Conservation (phyloP, 2,113 vertebrate genomes). For the Thamnaconus septentrionalis region DNA sequence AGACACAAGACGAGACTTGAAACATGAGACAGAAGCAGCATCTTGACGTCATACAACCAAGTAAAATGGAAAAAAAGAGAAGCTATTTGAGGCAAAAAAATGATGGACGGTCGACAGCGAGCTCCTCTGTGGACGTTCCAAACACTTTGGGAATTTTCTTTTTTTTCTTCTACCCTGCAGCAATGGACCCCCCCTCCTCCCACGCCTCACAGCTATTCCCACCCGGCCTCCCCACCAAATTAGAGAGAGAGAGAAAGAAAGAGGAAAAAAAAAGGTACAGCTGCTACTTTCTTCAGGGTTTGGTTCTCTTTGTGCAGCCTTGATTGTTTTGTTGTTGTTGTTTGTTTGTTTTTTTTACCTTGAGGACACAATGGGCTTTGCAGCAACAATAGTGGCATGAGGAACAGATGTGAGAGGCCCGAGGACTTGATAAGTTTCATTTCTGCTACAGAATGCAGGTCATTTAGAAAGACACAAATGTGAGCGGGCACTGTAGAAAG, state of each 20-base stretch:
- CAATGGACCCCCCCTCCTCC: constrained; percentile 47
- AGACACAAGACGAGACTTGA: constrained; percentile 36
- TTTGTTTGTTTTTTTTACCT: constrained; percentile 44
- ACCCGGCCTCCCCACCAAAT: constrained; percentile 37
- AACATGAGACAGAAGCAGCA: constrained; percentile 55
- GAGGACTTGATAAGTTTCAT: constrained; percentile 65
- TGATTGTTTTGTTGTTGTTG: background rate
- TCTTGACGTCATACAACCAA: constrained; percentile 59
- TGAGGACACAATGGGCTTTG: constrained; percentile 70
- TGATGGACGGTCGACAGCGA: constrained; percentile 61
- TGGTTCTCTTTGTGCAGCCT: constrained; percentile 55
- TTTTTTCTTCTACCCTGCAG: constrained; percentile 55
- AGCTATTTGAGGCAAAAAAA: constrained; percentile 60
- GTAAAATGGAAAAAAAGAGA: constrained; percentile 19
- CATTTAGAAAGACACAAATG: constrained; percentile 58
- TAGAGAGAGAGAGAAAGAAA: constrained; percentile 15
- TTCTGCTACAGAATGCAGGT: constrained; percentile 74
- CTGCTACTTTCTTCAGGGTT: constrained; percentile 60
- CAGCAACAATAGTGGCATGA: constrained; percentile 68
- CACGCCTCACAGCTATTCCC: constrained; percentile 41
- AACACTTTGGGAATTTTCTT: constrained; percentile 28
- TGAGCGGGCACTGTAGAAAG: constrained; percentile 70
- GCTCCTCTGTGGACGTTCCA: constrained; percentile 61
- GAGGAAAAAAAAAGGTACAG: constrained; percentile 24
- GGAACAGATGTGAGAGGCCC: constrained; percentile 70